Evolutionary conservation across 2,797 vertebrate species (phyloP), one percentile per base, ranked within the genome.

Genomic region (Sebastes variabilis): DNA sequence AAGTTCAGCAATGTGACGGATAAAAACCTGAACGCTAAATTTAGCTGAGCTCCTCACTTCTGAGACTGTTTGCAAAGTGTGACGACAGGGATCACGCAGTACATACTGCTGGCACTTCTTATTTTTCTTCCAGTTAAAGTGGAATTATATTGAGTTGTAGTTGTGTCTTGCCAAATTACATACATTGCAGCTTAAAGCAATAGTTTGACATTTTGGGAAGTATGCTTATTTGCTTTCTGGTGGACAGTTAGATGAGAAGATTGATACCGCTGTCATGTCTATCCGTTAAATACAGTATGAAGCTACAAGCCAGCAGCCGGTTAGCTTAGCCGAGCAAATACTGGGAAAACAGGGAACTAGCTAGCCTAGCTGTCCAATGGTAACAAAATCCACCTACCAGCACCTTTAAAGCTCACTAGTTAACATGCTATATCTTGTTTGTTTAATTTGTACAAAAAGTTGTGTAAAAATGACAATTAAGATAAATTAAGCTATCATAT

Each of bases 71-170:
- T 66, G 72, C 13, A 29, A 68, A 64, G 61, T 65, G 74, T 62
- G 78, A 83, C 55, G 59, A 24, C 69, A 46, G 55, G 6, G 30
- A 72, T 82, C 60, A 24, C 22, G 34, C 66, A 24, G 52, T n/a
- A n/a, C 24, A 24, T 18, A 27, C 59, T 68, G n/a, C 46, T 68
- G 36, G 18, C 58, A 80, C 4, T 18, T 56, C 24, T n/a, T 12
- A 18, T 27, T 72, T 49, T 73, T 5, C 14, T 49, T 9, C 13
- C 25, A 9, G 5, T 42, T 24, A 27, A 11, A 38, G 24, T 32
- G 7, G 8, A 22, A 62, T 22, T 7, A 8, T 32, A 65, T 6
- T 5, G 16, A 46, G 49, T 13, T 4, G 0, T 25, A 2, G 30
- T n/a, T 6, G 14, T 58, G 25, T 32, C 25, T 24, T 32, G 9